A percentile compares a stretch with the other conserved stretches of the same genome.
Evolutionary conservation across 2,888 invertebrate genomes (phyloP).

Genomic region (Noctua janthina): DNA sequence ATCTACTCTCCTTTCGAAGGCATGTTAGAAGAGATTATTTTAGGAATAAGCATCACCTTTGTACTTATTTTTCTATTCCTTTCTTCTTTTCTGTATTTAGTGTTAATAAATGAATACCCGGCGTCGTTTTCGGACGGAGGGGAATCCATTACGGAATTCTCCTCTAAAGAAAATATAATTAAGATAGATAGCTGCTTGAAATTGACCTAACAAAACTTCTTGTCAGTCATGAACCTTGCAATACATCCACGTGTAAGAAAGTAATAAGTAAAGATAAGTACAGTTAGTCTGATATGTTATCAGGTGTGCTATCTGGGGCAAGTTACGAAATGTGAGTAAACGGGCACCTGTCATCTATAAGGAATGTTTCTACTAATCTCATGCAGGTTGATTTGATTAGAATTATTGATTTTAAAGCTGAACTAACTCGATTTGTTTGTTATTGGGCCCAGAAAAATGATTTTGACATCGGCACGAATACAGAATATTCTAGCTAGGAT

Average conservation of each 20-base stretch:
- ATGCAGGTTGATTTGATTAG: conserved; percentile 4
- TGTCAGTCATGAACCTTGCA: conserved; percentile 50
- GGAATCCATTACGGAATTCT: background rate
- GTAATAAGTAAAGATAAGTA: conserved; percentile 14
- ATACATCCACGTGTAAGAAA: conserved; percentile 23
- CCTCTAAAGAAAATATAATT: background rate
- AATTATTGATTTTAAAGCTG: background rate
- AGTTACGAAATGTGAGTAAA: conserved; percentile 35
- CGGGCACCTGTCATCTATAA: background rate
- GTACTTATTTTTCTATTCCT: too few species aligned
- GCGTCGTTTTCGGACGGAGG: background rate
- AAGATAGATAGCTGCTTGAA: background rate
- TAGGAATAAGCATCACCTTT: too few species aligned
- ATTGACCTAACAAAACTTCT: conserved; percentile 13
- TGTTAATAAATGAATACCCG: too few species aligned
- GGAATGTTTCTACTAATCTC: conserved; percentile 12
- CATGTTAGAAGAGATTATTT: too few species aligned
- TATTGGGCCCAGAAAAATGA: background rate
- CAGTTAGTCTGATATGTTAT: conserved; percentile 52
- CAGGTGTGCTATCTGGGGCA: conserved; percentile 55
- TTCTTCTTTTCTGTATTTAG: too few species aligned
- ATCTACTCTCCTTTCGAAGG: too few species aligned
- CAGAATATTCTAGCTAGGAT: background rate
- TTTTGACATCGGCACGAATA: too few species aligned
- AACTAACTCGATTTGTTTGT: background rate